Percentiles rank a stretch among this genome's conserved stretches.
Conservation (phyloP, 2,888 invertebrate genomes). For the Metallyticus violacea region DNA sequence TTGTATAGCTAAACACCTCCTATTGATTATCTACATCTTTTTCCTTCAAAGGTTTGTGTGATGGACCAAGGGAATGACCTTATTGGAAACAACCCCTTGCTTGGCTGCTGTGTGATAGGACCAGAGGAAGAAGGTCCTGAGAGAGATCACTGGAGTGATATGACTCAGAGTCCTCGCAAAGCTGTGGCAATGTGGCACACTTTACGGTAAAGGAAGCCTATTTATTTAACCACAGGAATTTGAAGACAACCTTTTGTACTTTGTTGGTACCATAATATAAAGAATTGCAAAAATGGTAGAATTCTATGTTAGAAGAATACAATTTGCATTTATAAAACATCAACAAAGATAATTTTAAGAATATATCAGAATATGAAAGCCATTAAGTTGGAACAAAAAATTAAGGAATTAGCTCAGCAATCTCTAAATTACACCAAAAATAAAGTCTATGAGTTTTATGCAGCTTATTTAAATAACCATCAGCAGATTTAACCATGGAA, state of each 20-base stretch:
- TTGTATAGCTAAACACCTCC: too few species aligned
- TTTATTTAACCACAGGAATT: not conserved
- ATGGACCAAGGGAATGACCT: constrained; percentile 62
- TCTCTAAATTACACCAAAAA: not conserved
- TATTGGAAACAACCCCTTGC: constrained; percentile 57
- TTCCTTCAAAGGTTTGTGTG: constrained; percentile 51
- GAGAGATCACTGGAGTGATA: constrained; percentile 84
- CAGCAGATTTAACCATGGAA: not conserved
- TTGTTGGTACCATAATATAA: not conserved
- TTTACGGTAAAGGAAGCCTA: constrained; percentile 58
- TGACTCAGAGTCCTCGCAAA: constrained; percentile 82
- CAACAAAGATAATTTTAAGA: not conserved
- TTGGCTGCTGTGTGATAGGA: constrained; percentile 74
- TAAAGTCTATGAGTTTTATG: not conserved
- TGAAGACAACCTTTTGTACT: not conserved
- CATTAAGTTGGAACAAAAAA: not conserved
- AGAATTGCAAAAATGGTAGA: not conserved
- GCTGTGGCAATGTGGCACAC: constrained; percentile 90
- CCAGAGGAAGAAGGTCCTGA: constrained; percentile 65
- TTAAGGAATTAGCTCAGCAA: not conserved
- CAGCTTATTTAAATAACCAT: not conserved
- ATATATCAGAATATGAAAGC: not conserved
- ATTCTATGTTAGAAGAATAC: not conserved
- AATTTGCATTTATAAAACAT: not conserved
- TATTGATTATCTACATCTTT: too few species aligned